Evolutionary conservation across 2,888 invertebrate species (phyloP).

Genomic region (Lepas anatifera): DNA sequence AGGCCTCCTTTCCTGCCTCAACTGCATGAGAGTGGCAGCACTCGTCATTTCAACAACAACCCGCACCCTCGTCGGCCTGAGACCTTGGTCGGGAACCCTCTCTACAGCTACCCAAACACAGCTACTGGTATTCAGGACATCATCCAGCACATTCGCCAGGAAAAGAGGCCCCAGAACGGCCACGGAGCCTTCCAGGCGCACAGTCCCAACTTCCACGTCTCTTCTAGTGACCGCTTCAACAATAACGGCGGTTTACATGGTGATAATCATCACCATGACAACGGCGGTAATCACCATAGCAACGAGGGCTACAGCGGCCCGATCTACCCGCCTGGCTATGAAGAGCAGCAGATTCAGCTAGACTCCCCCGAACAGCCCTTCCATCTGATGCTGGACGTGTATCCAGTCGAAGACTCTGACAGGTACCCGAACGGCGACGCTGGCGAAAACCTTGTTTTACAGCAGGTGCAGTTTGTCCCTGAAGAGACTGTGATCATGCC

Average conservation of each 20-base stretch:
- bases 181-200: not conserved
- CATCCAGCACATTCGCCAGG: not conserved
- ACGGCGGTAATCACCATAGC: not conserved
- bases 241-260: not conserved
- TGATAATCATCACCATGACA: not conserved
- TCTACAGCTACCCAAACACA: not conserved
- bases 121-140: constrained; percentile 4
- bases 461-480: no score
- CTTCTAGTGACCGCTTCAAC: not conserved
- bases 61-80: not conserved
- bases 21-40: no score
- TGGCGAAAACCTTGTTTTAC: no score
- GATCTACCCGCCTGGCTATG: not conserved
- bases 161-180: not conserved
- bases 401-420: not conserved
- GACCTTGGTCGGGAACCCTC: not conserved
- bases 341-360: not conserved
- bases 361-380: not conserved
- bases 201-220: no score
- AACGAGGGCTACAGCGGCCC: not conserved
- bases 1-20: no score
- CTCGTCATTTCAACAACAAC: no score
- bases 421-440: not conserved
- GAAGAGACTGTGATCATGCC: no score
- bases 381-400: not conserved